These are phyloP conservation scores for Serinus canaria DNA, from an alignment of 2,113 vertebrate species.

Conservation along the genomic window DNA sequence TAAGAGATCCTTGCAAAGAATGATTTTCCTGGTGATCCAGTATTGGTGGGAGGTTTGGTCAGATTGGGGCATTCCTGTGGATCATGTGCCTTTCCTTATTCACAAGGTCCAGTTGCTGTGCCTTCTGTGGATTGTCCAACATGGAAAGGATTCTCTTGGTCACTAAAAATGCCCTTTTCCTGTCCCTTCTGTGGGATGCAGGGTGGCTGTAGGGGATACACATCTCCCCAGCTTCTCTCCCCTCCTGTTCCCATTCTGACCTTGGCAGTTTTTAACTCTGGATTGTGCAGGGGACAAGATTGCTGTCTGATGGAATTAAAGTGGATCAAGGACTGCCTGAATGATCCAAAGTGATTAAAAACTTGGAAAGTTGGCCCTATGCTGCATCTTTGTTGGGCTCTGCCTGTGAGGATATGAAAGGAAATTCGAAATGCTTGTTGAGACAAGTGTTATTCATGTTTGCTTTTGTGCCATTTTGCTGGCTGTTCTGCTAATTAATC, in stretches of 20 bases:
- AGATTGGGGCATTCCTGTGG: neutral
- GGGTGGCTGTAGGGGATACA: neutral
- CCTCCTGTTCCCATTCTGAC: neutral
- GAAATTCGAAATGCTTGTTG: neutral
- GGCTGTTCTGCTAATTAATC: conserved; percentile 47
- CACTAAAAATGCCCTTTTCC: neutral
- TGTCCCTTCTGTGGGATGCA: neutral
- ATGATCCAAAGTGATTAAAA: neutral
- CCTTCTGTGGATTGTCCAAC: neutral
- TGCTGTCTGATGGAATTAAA: neutral
- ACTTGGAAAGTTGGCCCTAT: neutral
- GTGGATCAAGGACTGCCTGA: neutral
- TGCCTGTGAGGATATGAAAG: neutral
- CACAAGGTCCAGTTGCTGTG: neutral
- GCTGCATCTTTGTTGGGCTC: neutral
- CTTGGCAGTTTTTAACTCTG: neutral
- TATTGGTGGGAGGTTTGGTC: neutral
- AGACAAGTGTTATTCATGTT: conserved; percentile 15
- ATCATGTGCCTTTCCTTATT: neutral
- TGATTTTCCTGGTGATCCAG: neutral
- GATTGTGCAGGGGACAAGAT: neutral
- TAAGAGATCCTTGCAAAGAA: neutral
- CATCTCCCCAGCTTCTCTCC: neutral
- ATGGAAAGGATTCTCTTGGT: neutral
- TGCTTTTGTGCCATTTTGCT: conserved; percentile 4